These are phyloP conservation scores for Albula glossodonta DNA, from an alignment of 2,113 vertebrate genomes.

Conservation along the genomic window DNA sequence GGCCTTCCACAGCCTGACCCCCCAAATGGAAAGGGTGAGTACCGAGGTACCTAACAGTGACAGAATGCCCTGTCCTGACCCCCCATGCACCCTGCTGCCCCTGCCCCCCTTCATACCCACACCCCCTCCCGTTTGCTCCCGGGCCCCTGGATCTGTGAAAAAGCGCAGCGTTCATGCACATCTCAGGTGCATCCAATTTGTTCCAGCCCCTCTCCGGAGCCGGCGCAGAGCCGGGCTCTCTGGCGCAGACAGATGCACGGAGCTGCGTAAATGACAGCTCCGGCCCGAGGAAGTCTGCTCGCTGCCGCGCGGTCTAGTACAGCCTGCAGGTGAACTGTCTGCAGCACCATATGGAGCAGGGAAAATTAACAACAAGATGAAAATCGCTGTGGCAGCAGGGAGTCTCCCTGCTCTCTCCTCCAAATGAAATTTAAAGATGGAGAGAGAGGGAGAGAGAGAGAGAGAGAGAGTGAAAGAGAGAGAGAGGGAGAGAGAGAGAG, in stretches of 20 bases:
- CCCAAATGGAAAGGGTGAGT: slow-evolving; percentile 60
- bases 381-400: slow-evolving; percentile 96
- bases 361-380: slow-evolving; percentile 99
- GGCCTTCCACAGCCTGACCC: slow-evolving; percentile 77
- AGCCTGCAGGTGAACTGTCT: slow-evolving; percentile 99
- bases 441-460: slow-evolving; percentile 72
- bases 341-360: slow-evolving; percentile 99
- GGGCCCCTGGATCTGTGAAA: slow-evolving; percentile 34
- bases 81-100: not conserved
- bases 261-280: slow-evolving; percentile 96
- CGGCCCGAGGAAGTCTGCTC: slow-evolving; percentile 94
- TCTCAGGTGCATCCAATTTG: slow-evolving; percentile 81
- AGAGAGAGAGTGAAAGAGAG: slow-evolving; percentile 21
- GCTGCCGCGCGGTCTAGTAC: slow-evolving; percentile 92
- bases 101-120: not conserved
- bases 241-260: slow-evolving; percentile 91
- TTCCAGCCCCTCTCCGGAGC: slow-evolving; percentile 76
- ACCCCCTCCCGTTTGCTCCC: slow-evolving; percentile 36
- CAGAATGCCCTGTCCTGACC: slow-evolving; percentile 39
- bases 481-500: slow-evolving; percentile 53
- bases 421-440: slow-evolving; percentile 93
- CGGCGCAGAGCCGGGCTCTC: slow-evolving; percentile 72
- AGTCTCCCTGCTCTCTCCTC: slow-evolving; percentile 81
- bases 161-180: slow-evolving; percentile 73
- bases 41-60: slow-evolving; percentile 43